Evolutionary conservation across 2,113 vertebrate genomes (phyloP).

Genomic region (Nesogale talazaci): DNA sequence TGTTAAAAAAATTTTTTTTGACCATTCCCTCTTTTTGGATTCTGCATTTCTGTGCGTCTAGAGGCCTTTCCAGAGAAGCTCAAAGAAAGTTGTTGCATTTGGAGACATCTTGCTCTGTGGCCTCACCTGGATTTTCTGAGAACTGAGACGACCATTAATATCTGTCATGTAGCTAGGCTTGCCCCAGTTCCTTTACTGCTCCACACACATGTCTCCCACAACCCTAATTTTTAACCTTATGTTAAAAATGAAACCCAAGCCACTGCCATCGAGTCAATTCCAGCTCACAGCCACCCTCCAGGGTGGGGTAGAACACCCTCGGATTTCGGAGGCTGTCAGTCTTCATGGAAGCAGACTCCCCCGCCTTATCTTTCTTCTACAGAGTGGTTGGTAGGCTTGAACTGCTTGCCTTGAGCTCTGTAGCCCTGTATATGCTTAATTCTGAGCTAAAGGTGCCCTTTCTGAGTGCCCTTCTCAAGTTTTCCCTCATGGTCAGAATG

Average conservation of each 20-base stretch:
- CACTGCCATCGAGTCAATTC: too few relatives aligned
- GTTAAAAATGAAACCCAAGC: neutral
- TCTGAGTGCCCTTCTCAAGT: neutral
- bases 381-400: too few relatives aligned
- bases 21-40: neutral
- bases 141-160: neutral
- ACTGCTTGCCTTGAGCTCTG: too few relatives aligned
- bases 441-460: too few relatives aligned
- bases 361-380: too few relatives aligned
- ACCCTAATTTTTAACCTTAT: neutral
- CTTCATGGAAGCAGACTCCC: too few relatives aligned
- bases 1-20: neutral
- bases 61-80: neutral
- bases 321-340: too few relatives aligned
- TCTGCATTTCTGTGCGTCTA: neutral
- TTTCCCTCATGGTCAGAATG: neutral
- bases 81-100: neutral
- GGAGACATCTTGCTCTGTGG: neutral
- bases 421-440: too few relatives aligned
- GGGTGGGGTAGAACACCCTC: too few relatives aligned
- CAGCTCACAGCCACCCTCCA: too few relatives aligned
- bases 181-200: neutral
- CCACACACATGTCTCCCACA: neutral
- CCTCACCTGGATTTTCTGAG: slow-evolving; percentile 23
- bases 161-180: neutral